Conservation (phyloP, 2,888 invertebrate genomes). For the Netelia virgata region DNA sequence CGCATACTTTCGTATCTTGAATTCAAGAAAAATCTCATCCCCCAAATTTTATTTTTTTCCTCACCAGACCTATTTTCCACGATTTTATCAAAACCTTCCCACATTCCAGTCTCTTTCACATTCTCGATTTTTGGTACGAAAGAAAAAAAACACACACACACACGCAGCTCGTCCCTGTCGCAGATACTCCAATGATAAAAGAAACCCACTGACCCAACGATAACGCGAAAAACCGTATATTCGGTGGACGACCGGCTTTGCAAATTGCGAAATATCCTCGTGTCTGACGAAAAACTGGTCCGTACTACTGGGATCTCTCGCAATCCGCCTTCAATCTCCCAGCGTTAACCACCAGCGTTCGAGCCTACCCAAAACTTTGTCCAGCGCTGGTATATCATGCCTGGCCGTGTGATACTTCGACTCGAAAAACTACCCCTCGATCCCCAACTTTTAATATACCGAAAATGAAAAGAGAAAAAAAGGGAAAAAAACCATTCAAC, state of each 20-base stretch:
- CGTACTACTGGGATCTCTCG: slow-evolving; percentile 47
- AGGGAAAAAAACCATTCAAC: neutral
- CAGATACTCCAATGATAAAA: slow-evolving; percentile 43
- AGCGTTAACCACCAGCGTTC: slow-evolving; percentile 27
- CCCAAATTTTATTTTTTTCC: neutral
- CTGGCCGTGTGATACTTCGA: slow-evolving; percentile 5
- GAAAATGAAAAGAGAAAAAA: slow-evolving; percentile 8
- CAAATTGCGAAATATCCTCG: slow-evolving; percentile 52
- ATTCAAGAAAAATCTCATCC: neutral
- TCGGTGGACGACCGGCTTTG: slow-evolving; percentile 26
- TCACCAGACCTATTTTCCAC: neutral
- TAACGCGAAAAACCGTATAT: slow-evolving; percentile 43
- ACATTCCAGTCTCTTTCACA: neutral
- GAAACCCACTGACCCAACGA: slow-evolving; percentile 11
- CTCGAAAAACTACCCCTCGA: slow-evolving; percentile 37
- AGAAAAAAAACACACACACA: too few relatives aligned
- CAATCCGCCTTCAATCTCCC: slow-evolving; percentile 35
- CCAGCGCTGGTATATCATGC: slow-evolving; percentile 32
- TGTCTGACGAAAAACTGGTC: slow-evolving; percentile 60
- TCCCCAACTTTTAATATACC: slow-evolving; percentile 1
- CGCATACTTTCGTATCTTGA: too few relatives aligned
- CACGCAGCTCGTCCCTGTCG: slow-evolving; percentile 7
- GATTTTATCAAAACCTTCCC: neutral
- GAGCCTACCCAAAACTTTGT: slow-evolving; percentile 53
- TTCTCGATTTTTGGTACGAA: neutral